phyloP scores from a whole-genome alignment of 2,113 vertebrate species.

The Rhynchomys soricoides region DNA sequence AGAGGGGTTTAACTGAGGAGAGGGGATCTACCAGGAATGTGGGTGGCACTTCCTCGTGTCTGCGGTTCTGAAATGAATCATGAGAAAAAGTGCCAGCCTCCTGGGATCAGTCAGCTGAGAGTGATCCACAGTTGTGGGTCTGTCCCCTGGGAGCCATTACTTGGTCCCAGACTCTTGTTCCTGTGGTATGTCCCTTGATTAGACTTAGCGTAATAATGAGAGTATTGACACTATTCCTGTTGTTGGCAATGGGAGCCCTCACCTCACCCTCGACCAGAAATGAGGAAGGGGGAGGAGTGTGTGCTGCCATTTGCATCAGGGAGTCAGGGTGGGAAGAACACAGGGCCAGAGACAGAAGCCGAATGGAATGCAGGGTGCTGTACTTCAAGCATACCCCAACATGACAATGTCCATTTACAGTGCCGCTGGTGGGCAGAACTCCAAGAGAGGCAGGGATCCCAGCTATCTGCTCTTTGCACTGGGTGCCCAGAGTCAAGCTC shows the following conservation, averaged over 20 bases:
- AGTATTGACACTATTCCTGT: not conserved
- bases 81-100: not conserved
- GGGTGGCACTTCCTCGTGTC: not conserved
- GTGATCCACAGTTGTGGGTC: not conserved
- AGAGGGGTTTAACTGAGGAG: not conserved
- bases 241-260: not conserved
- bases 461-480: no score
- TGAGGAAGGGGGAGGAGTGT: not conserved
- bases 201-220: not conserved
- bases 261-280: not conserved
- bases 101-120: not conserved
- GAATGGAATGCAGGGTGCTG: accelerated
- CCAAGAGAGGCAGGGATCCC: not conserved
- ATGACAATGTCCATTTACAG: not conserved
- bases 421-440: not conserved
- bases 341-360: not conserved
- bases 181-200: not conserved
- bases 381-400: not conserved
- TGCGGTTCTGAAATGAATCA: not conserved
- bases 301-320: not conserved
- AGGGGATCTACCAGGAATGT: not conserved
- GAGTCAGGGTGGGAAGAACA: not conserved
- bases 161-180: not conserved
- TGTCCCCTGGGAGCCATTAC: accelerated
- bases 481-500: no score